Evolutionary conservation across 1,140 invertebrate genomes (phyloP), one percentile per base, ranked within the genome.

Genomic region (Pogonus chalceus): DNA sequence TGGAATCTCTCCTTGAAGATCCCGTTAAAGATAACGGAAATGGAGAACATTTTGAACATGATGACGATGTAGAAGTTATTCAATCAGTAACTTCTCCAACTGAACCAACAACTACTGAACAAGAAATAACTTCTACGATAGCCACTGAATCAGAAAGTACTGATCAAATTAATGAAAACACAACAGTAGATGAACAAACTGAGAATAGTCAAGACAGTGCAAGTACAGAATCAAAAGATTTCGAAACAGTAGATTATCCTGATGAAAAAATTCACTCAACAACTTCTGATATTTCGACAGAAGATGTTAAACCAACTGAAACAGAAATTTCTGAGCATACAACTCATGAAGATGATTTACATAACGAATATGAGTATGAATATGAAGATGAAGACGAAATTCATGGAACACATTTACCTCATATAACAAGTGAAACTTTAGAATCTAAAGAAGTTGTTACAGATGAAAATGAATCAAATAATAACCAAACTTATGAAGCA

Each of bases 1-100:
- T 77, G 49, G 76, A 76, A 62, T 71, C 76, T 9, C 60, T 77
- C 47, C 65, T 78, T 26, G 76, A 78, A 69, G 77, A 77, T 58
- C 69, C 73, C 9, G 74, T 75, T 50, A 72, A 73, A 55, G 71
- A 75, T 56, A 58, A 71, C 23, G 71, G 73, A 65, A 72, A 71
- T 60, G 71, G 73, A 65, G 72, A 71, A 60, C 72, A 72, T 58
- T 71, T 60, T 35, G 65, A 75, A 55, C 61, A 66, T 52, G 72
- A 66, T 22, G 73, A 69, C 61, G 75, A 76, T 61, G 76, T 78
- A 0, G 64, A 78, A 69, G 72, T 78, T 10, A 75, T 78, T 12
- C 74, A 74, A 62, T 72, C 71, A 24, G 55, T 52, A 31, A 56
- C 51, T 49, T 54, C 23, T 54, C 51, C 39, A 20, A 60, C 50